Conservation (phyloP, 2,113 vertebrate genomes). For the Leptobrachium leishanense region DNA sequence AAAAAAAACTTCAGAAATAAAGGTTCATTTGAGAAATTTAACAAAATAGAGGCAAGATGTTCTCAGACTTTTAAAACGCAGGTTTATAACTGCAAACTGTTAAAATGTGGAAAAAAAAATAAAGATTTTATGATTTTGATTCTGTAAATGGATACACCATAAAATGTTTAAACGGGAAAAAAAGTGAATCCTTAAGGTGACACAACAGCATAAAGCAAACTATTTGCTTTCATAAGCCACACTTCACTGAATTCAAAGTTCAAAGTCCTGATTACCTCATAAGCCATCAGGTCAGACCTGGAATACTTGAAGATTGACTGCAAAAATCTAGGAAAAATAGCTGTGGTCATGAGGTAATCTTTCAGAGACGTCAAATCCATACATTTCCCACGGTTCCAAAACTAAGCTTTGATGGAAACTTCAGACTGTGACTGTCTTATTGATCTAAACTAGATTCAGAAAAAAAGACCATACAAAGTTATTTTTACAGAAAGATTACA, state of each 20-base stretch:
- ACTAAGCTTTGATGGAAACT: background rate
- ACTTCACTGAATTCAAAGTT: slow-evolving; percentile 11
- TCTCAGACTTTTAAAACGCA: no score
- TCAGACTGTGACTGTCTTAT: slow-evolving; percentile 12
- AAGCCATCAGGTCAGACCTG: background rate
- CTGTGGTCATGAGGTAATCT: slow-evolving; percentile 15
- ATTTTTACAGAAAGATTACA: background rate
- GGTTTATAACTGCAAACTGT: no score
- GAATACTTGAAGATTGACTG: background rate
- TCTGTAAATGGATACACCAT: no score
- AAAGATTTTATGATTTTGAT: no score
- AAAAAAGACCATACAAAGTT: no score
- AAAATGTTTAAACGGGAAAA: no score
- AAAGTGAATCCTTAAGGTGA: background rate
- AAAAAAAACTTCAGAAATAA: no score
- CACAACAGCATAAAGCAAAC: background rate
- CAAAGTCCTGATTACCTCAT: slow-evolving; percentile 12
- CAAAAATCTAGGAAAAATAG: slow-evolving; percentile 17
- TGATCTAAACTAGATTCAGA: background rate
- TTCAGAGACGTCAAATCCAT: background rate
- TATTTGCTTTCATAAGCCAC: slow-evolving; percentile 2
- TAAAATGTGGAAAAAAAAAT: no score
- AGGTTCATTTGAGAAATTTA: no score
- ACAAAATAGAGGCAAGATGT: no score
- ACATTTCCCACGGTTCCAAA: slow-evolving; percentile 2